phyloP scores from a whole-genome alignment of 1,140 invertebrate species.

The Drosophila sechellia region DNA sequence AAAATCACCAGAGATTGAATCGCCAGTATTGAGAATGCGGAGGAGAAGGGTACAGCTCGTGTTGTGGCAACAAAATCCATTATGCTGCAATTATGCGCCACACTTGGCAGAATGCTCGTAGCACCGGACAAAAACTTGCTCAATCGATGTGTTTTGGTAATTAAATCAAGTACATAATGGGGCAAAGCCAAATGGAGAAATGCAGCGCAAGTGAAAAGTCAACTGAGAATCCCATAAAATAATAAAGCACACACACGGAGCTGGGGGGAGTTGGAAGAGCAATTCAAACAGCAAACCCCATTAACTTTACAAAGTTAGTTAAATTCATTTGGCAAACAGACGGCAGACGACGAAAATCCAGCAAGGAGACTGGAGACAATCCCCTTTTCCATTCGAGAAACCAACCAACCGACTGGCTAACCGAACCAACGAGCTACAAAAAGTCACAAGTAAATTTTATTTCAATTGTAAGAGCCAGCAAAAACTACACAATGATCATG shows the following conservation, averaged over 20 bases:
- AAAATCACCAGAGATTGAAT: slow-evolving; percentile 47
- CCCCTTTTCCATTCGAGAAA: slow-evolving; percentile 16
- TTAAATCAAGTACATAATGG: slow-evolving; percentile 73
- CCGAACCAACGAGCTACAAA: slow-evolving; percentile 71
- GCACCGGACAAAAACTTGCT: slow-evolving; percentile 30
- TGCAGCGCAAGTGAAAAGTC: slow-evolving; percentile 74
- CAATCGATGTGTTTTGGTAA: slow-evolving; percentile 80
- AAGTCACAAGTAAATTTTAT: slow-evolving; percentile 83
- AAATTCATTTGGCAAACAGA: slow-evolving; percentile 83
- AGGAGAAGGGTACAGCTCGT: not conserved
- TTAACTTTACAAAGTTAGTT: slow-evolving; percentile 84
- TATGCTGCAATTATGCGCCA: slow-evolving; percentile 80
- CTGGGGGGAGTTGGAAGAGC: slow-evolving; percentile 30
- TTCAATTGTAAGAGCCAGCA: slow-evolving; percentile 79
- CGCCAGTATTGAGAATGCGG: not conserved
- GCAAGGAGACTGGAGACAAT: slow-evolving; percentile 44
- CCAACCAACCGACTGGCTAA: slow-evolving; percentile 42
- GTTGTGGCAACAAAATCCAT: slow-evolving; percentile 77
- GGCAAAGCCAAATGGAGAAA: slow-evolving; percentile 42
- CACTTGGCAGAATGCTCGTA: slow-evolving; percentile 49
- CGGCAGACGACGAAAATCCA: slow-evolving; percentile 55
- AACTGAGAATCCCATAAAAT: slow-evolving; percentile 73
- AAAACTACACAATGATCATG: slow-evolving; percentile 62
- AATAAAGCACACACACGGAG: slow-evolving; percentile 47
- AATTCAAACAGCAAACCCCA: slow-evolving; percentile 81